A percentile compares a stretch with the other conserved stretches of the same genome.
These are phyloP conservation scores for Atopsyche davidsoni DNA, from an alignment of 1,140 invertebrate species.

Conservation along the genomic window DNA sequence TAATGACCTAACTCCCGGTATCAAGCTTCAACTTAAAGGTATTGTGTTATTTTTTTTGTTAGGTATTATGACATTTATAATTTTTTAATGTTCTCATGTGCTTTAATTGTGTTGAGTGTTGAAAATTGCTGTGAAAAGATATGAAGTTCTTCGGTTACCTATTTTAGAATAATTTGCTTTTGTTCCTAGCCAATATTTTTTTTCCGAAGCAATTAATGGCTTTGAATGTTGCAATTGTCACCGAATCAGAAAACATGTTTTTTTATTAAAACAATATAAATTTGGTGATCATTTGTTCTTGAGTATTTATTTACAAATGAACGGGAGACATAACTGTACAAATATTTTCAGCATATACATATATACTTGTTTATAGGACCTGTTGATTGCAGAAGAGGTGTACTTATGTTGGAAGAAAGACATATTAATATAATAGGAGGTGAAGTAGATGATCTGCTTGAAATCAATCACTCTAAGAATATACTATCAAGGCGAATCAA, in stretches of 20 bases:
- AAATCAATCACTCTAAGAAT: constrained; percentile 56
- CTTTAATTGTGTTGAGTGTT: constrained; percentile 9
- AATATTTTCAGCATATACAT: constrained; percentile 43
- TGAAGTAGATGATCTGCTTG: constrained; percentile 60
- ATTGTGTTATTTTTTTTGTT: constrained; percentile 5
- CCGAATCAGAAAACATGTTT: background rate
- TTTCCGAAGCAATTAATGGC: background rate
- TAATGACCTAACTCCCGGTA: constrained; percentile 56
- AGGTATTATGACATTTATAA: constrained; percentile 4
- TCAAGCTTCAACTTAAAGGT: constrained; percentile 55
- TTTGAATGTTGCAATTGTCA: constrained; percentile 3
- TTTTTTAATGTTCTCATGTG: background rate
- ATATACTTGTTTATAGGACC: no score
- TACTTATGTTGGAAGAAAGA: constrained; percentile 59
- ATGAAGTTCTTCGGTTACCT: no score
- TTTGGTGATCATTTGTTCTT: constrained; percentile 1
- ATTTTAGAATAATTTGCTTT: no score
- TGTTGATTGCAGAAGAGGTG: constrained; percentile 61
- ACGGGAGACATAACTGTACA: constrained; percentile 31
- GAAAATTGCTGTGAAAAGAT: no score
- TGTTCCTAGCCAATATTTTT: no score
- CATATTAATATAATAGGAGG: constrained; percentile 66
- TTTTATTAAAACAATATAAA: background rate
- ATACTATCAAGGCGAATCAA: constrained; percentile 47
- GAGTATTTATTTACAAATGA: constrained; percentile 12